Conservation (phyloP, 2,888 invertebrate genomes). For the Polydesmus complanatus region DNA sequence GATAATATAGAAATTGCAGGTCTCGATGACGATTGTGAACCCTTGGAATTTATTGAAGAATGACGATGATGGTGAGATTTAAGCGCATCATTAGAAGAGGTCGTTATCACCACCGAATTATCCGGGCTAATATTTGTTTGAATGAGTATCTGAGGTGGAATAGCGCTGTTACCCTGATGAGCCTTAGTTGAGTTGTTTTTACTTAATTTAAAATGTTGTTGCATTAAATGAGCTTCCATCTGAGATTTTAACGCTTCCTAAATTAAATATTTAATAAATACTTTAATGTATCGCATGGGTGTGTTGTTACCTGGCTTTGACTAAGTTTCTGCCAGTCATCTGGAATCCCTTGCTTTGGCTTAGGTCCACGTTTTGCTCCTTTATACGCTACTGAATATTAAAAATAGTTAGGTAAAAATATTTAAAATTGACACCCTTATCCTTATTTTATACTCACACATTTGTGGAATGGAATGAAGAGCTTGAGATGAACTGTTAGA, state of each 20-base stretch:
- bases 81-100: background rate
- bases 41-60: background rate
- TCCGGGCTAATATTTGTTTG: conserved; percentile 6
- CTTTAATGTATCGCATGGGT: background rate
- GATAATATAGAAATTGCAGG: background rate
- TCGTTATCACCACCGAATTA: conserved; percentile 11
- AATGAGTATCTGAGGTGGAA: conserved; percentile 8
- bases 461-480: background rate
- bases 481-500: background rate
- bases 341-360: conserved; percentile 1
- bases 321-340: background rate
- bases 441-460: background rate
- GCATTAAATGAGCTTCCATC: background rate
- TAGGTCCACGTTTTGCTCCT: conserved; percentile 12
- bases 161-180: background rate
- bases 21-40: background rate
- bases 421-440: background rate
- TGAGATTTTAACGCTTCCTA: background rate
- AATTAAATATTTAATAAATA: background rate
- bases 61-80: background rate
- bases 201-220: background rate
- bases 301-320: conserved; percentile 4
- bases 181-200: background rate
- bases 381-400: conserved; percentile 1
- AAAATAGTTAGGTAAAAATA: background rate